A percentile compares a stretch with the other conserved stretches of the same genome.
These are phyloP conservation scores for Vanacampus margaritifer DNA, from an alignment of 2,113 vertebrate genomes.

Conservation along the genomic window DNA sequence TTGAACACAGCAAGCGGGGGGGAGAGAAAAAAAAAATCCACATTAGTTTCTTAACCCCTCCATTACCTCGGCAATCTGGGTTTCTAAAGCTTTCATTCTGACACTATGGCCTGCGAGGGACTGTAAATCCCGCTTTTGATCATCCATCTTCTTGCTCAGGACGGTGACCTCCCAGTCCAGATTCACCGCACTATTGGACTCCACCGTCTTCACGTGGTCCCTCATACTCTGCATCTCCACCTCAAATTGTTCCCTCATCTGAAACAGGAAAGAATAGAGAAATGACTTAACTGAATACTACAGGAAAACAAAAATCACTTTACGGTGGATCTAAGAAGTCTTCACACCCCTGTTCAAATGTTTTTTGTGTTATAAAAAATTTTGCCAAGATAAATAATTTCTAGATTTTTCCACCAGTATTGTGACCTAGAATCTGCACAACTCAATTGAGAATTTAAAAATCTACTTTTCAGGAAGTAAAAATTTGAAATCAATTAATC, in stretches of 20 bases:
- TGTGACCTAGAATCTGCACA: neutral
- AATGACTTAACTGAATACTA: no score
- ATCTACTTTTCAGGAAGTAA: no score
- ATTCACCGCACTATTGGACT: slow-evolving; percentile 7
- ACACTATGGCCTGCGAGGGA: slow-evolving; percentile 22
- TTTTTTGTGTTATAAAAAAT: no score
- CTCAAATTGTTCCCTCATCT: slow-evolving; percentile 45
- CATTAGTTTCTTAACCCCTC: rapidly evolving
- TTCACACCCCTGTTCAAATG: no score
- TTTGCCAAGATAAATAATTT: no score
- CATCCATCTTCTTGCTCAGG: slow-evolving; percentile 29
- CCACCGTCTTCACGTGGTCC: slow-evolving; percentile 17
- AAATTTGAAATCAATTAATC: no score
- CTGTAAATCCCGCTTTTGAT: slow-evolving; percentile 27
- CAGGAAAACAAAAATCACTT: no score
- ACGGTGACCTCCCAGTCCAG: slow-evolving; percentile 37
- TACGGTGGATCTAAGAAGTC: neutral
- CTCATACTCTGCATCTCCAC: slow-evolving; percentile 40
- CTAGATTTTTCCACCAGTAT: no score
- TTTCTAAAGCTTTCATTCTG: slow-evolving; percentile 49
- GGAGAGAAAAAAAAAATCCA: neutral
- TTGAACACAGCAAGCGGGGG: neutral
- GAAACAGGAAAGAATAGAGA: neutral
- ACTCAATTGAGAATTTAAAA: no score
- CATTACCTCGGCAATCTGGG: slow-evolving; percentile 51